Evolutionary conservation across 2,113 vertebrate species (phyloP).

Genomic region (Elephas maximus): DNA sequence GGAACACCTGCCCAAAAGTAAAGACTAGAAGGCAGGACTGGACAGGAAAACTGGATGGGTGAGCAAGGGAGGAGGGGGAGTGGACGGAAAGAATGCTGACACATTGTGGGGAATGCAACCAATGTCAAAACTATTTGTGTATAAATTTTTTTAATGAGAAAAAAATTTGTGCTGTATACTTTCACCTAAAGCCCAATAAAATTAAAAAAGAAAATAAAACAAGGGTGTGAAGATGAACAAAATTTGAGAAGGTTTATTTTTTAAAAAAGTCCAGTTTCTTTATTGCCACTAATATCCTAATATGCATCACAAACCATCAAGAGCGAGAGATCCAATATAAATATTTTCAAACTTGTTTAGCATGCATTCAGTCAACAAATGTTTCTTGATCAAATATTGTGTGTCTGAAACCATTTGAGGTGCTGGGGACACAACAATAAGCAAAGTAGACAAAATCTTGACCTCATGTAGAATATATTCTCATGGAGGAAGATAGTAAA

Average conservation of each 20-base stretch:
- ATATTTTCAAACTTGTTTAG: background rate
- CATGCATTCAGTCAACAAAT: background rate
- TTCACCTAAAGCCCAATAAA: too few relatives aligned
- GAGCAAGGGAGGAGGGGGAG: too few relatives aligned
- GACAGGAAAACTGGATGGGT: too few relatives aligned
- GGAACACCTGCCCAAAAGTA: too few relatives aligned
- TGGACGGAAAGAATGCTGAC: too few relatives aligned
- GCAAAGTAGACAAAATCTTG: background rate
- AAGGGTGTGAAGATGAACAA: background rate
- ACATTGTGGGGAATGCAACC: too few relatives aligned
- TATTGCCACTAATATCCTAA: background rate
- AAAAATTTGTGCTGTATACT: too few relatives aligned
- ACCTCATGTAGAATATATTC: background rate
- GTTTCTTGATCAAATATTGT: background rate
- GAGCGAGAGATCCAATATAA: background rate
- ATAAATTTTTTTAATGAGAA: too few relatives aligned
- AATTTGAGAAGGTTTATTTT: background rate
- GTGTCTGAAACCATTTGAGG: background rate
- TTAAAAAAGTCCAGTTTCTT: background rate
- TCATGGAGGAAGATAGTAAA: background rate
- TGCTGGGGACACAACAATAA: background rate
- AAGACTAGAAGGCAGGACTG: too few relatives aligned
- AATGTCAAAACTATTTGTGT: too few relatives aligned
- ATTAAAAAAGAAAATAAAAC: slow-evolving; percentile 14
- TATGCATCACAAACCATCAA: background rate